Base-by-base conservation (phyloP, 2,797 vertebrate genomes). In the Fundulus diaphanus region DNA sequence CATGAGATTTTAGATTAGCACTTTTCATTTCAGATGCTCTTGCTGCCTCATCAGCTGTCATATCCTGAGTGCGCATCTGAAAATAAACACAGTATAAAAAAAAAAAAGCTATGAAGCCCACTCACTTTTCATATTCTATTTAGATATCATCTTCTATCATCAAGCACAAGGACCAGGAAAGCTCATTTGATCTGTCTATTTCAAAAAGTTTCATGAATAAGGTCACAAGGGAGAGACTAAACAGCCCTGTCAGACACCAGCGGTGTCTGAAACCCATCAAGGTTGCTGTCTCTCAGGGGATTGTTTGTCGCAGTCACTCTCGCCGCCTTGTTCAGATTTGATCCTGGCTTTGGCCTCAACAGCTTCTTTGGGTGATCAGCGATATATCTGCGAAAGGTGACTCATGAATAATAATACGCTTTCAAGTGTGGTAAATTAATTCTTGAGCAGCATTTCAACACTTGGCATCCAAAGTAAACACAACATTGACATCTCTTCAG, bases 341-440 rank as follows among this genome's bases (percentile, higher is more conserved):
- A 94, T 92, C 84, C 84, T 74, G 80, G 80, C 87, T 92, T 81
- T 85, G 84, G 81, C 81, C 73, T 85, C 85, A 84, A 78, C 81
- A 78, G 87, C 86, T 87, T 86, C 35, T 90, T 90, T 77, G 79
- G 84, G 85, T 83, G 84, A 91, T 89, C 82, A 76, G 51, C 84
- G 74, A 79, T 85, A 85, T 83, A 72, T 79, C 77, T 80, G 82
- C 77, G 78, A 91, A 89, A 88, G 88, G 91, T 90, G 86, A 87
- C 77, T 92, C 85, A 86, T 92, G 86, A 92, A 91, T 91, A 90
- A 88, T 91, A 80, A 90, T 85, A 54, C 77, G 76, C 87, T 89
- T 91, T 85, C 77, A 76, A 86, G 81, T 63, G 75, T 68, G 72
- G 70, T 83, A 86, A 90, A 92, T 92, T 79, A 81, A 89, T 89